phyloP scores from a whole-genome alignment of 2,113 vertebrate genomes.

The Podarcis raffonei region DNA sequence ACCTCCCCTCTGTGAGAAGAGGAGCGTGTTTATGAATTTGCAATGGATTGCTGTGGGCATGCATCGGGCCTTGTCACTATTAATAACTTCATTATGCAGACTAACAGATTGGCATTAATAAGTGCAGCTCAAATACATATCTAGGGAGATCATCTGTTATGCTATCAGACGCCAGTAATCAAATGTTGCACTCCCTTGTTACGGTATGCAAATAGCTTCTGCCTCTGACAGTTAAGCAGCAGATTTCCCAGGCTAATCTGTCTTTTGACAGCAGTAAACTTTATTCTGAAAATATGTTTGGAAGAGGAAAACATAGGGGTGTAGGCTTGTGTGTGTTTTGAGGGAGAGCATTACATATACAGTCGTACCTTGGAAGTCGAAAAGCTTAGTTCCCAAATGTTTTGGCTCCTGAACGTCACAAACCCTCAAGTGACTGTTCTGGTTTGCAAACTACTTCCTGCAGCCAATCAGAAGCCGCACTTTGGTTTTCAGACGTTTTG shows the following conservation, averaged over 20 bases:
- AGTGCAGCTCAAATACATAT: constrained; percentile 19
- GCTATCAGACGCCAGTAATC: constrained; percentile 17
- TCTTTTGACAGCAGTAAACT: neutral
- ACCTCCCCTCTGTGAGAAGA: neutral
- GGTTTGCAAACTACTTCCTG: too few relatives aligned
- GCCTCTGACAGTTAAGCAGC: constrained; percentile 21
- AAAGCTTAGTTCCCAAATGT: too few relatives aligned
- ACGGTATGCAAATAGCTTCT: constrained; percentile 12
- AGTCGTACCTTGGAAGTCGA: too few relatives aligned
- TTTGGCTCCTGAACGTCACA: too few relatives aligned
- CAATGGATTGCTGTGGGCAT: constrained; percentile 19
- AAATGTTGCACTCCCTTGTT: constrained; percentile 24
- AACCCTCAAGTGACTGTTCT: too few relatives aligned
- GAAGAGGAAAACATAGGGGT: neutral
- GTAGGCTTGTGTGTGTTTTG: neutral
- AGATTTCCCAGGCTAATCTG: constrained; percentile 13
- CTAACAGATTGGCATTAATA: constrained; percentile 21
- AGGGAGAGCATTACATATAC: too few relatives aligned
- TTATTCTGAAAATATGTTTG: constrained; percentile 9
- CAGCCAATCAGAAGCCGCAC: too few relatives aligned
- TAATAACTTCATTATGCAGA: constrained; percentile 5
- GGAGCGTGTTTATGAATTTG: constrained; percentile 9
- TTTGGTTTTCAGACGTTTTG: too few relatives aligned
- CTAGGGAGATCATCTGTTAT: constrained; percentile 37
- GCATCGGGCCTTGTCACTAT: constrained; percentile 8